phyloP scores from a whole-genome alignment of 2,113 vertebrate species.

The Recurvirostra avosetta region DNA sequence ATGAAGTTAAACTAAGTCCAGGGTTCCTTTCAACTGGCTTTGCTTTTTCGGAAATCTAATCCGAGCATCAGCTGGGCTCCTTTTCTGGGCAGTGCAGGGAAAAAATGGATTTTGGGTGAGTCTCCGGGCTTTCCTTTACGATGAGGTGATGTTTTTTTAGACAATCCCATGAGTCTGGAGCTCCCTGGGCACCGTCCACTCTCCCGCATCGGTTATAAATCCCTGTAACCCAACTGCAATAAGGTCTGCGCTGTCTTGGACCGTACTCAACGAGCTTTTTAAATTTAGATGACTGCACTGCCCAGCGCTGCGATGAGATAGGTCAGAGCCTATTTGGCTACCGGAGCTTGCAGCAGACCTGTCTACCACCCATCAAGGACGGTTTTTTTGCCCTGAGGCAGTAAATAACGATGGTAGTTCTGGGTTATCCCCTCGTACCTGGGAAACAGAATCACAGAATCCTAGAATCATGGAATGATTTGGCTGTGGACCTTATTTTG shows the following conservation, averaged over 20 bases:
- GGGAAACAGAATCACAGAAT: no score
- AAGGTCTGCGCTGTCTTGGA: not conserved
- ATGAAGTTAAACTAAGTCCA: not conserved
- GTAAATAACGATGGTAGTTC: not conserved
- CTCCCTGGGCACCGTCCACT: not conserved
- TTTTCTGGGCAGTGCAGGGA: not conserved
- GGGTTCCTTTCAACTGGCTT: not conserved
- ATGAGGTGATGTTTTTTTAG: not conserved
- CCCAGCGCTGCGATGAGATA: not conserved
- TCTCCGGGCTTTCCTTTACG: accelerated
- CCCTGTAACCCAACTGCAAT: not conserved
- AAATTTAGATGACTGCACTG: not conserved
- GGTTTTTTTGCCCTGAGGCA: not conserved
- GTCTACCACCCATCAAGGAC: not conserved
- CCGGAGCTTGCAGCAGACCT: not conserved
- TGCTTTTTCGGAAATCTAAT: not conserved
- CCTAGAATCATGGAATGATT: no score
- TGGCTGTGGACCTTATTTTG: not conserved
- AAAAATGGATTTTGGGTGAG: not conserved
- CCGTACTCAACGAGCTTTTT: not conserved
- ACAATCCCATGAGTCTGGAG: not conserved
- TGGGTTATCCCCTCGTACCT: not conserved
- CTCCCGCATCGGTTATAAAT: not conserved
- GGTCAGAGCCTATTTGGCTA: not conserved
- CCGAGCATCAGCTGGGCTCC: not conserved